Evolutionary conservation across 2,797 vertebrate genomes (phyloP).

Genomic region (Hippoglossus hippoglossus): DNA sequence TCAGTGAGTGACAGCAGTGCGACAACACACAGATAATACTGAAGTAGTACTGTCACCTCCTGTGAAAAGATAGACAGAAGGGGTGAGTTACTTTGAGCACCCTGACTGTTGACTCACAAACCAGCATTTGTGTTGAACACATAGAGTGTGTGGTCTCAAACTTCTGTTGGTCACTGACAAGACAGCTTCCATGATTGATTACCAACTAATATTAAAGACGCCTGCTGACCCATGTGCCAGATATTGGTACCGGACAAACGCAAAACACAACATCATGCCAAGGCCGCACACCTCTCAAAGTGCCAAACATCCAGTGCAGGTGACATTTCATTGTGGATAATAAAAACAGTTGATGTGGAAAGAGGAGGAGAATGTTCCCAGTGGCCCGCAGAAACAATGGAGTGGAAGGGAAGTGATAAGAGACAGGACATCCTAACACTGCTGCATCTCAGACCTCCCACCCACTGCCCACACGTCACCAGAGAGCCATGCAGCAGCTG

Average conservation of each 20-base stretch:
- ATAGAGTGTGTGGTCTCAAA: not conserved
- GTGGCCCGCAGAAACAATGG: slow-evolving; percentile 67
- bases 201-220: too few species aligned
- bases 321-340: slow-evolving; percentile 43
- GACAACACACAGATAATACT: too few species aligned
- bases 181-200: too few species aligned
- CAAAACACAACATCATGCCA: slow-evolving; percentile 13
- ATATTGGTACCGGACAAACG: slow-evolving; percentile 9
- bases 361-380: slow-evolving; percentile 41
- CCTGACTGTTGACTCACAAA: too few species aligned
- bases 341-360: slow-evolving; percentile 59
- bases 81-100: too few species aligned
- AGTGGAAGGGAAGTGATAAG: slow-evolving; percentile 64
- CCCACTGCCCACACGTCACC: slow-evolving; percentile 26
- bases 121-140: too few species aligned
- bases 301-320: slow-evolving; percentile 28
- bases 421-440: slow-evolving; percentile 73
- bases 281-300: slow-evolving; percentile 18
- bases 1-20: too few species aligned
- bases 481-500: slow-evolving; percentile 8
- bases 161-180: too few species aligned
- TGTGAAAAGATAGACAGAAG: too few species aligned
- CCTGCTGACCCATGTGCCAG: not conserved
- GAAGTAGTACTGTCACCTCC: too few species aligned
- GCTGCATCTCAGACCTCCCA: slow-evolving; percentile 31